Base-by-base conservation (phyloP, 2,888 invertebrate species). In the Ypsolopha scabrella region DNA sequence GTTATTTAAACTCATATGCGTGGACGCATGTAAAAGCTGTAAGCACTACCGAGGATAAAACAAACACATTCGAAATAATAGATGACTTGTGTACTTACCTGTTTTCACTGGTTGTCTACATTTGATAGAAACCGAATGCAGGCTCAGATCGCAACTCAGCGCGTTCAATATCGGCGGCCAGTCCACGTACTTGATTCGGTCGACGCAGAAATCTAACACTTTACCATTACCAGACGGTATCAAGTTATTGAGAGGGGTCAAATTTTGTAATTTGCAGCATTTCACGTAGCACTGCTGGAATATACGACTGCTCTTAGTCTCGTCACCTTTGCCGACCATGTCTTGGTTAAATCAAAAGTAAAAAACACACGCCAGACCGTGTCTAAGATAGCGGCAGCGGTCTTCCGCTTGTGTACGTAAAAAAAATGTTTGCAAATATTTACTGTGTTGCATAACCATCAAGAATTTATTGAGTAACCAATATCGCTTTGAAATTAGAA, bases 131-230 rank as follows among this genome's bases (percentile, higher is more conserved):
- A 94, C 82, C 54, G 90, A 87, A 68, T 92, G 91, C 6, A 94
- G 83, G 54, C 91, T 91, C 49, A 91, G 87, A 69, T 94, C 94
- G 57, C 90, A 87, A 48, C 90, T 88, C 6, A 94, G 74, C 0
- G 94, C 92, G 60, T 92, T 92, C 49, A 93, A 75, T 48, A 94
- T 90, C 1, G 94, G 91, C 36, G 88, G 85, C 94, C 94, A 94
- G 58, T 94, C 94, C 55, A 88, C 90, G 55, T 92, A 90, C 63
- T 91, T 92, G 49, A 94, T 87, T 57, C 93, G 89, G 65, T 94
- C 94, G 50, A 91, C 92, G 57, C 89, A 89, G 61, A 94, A 91
- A 59, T 94, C 94, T 55, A 92, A 62, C 41, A 81, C 72, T 48
- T 89, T 83, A 13, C 86, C 88, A 52, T 83, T 83, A 44, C 75